Evolutionary conservation across 2,888 invertebrate species (phyloP), one percentile per base, ranked within the genome.

Genomic region (Drepana falcataria): DNA sequence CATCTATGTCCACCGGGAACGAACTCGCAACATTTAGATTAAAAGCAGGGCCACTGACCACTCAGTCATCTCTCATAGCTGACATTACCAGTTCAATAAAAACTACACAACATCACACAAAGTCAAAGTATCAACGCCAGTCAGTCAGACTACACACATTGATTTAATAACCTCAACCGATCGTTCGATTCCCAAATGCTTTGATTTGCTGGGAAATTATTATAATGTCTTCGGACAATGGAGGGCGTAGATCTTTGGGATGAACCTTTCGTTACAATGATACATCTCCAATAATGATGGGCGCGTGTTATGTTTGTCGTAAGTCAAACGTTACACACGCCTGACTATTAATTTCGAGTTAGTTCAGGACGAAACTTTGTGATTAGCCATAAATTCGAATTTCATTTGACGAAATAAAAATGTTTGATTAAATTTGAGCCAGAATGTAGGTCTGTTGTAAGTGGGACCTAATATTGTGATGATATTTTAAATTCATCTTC

Each of bases 121-220:
- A 54, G 49, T 53, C 49, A 57, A 67, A 75, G 63, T 69, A 73
- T 71, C 79, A 80, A 81, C 62, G 62, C 53, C 7, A 37, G 53
- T 52, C 47, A 55, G 48, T 56, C 68, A 59, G 9, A 52, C 63
- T 73, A 71, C 56, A 62, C 63, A 62, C 75, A 76, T 83, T 81
- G 82, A 86, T 86, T 87, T 83, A 85, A 85, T 87, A 85, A 83
- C 79, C 81, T 75, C 78, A 74, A 67, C 73, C 83, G 81, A 85
- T 85, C 79, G 80, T 81, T 87, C 84, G 88, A 86, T 87, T 81
- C 83, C 81, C 83, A 79, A 85, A 87, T 84, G 86, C 80, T 79
- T 89, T 86, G 89, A 89, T 90, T 88, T 88, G 87, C 81, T 75
- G 80, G 78, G 75, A 81, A 87, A 89, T 87, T 88, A 89, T 87